Evolutionary conservation across 2,113 vertebrate species (phyloP), one percentile per base, ranked within the genome.

Genomic region (Spheniscus mendiculus): DNA sequence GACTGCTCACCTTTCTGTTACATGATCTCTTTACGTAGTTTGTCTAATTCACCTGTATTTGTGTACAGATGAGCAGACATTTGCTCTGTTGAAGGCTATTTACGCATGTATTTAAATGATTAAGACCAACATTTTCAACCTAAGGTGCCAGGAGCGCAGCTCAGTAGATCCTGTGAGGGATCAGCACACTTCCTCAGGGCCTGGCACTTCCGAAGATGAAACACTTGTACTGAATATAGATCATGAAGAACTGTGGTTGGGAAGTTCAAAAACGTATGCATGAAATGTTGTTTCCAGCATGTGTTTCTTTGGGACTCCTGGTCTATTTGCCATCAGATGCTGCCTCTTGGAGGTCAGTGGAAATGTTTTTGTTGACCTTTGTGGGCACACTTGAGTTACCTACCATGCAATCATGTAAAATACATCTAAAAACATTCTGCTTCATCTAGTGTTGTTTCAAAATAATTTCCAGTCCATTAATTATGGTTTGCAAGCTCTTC

Each of bases 401-500:
- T 61, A 65, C 25, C 12, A 1, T 29, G 16, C 4, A 5, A 65
- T 65, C 55, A 25, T 2, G 5, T 76, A 61, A 76, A 94, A 78
- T 22, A n/a, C 26, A 12, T 26, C 72, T 73, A 11, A 86, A 94
- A 67, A 1, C 26, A 27, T 69, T 67, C 73, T 49, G 44, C 36
- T 92, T 74, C 72, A 26, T 81, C 76, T 22, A 38, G 38, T 66
- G 70, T 22, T 74, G 38, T 63, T 92, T 84, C 61, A 30, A 76
- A 97, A 84, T 76, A 32, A 82, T 91, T 96, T 95, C 89, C 70
- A 91, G 61, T 9, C 73, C 77, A 76, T 89, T 93, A 96, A 72
- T 87, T 96, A 62, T 6, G 74, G 47, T 58, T 76, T 95, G 81
- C 22, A 72, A 87, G 53, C 34, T n/a, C 73, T 79, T 78, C 94